Base-by-base conservation (phyloP, 2,113 vertebrate genomes). In the Amblyornis subalaris region DNA sequence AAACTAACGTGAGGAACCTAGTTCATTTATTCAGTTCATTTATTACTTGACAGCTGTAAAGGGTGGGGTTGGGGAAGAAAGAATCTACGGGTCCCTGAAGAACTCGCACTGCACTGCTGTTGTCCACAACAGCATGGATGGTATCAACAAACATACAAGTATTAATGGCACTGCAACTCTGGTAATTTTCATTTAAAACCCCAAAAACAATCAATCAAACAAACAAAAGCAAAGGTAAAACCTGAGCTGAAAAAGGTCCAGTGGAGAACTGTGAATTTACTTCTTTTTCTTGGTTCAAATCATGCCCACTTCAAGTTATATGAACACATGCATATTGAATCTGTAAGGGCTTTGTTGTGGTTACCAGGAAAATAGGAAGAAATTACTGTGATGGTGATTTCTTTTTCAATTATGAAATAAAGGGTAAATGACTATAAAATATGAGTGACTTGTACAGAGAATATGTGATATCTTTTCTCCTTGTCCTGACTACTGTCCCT, bases 291-390 rank as follows among this genome's bases (percentile, higher is more conserved):
- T 81, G 7, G 15, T 76, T 83, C 82, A 77, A 81, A 44, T 35
- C 54, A 53, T 61, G 28, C 15, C 51, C 40, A 53, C 28, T 77
- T 85, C 54, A 74, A 58, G 48, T 72, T 67, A 61, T 42, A 33
- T 2, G 55, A 71, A 29, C 36, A 50, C 22, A 22, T 17, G 10
- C 36, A 42, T 44, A 65, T 65, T 72, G 33, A 38, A 47, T 88
- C 51, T 83, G 10, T 62, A 61, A 93, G 36, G 40, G 42, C 36
- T 91, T 93, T 94, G 85, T 60, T 94, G 75, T 71, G 40, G 75
- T 71, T 91, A 91, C 53, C 12, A 54, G 69, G n/a, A 84, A 95
- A 93, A 85, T 7, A 95, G 55, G 71, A 93, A 80, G 48, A 85
- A 94, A 54, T 61, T 61, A 55, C 51, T 74, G 44, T 51, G 42